Evolutionary conservation across 2,888 invertebrate species (phyloP).

Genomic region (Parelbella ahira): DNA sequence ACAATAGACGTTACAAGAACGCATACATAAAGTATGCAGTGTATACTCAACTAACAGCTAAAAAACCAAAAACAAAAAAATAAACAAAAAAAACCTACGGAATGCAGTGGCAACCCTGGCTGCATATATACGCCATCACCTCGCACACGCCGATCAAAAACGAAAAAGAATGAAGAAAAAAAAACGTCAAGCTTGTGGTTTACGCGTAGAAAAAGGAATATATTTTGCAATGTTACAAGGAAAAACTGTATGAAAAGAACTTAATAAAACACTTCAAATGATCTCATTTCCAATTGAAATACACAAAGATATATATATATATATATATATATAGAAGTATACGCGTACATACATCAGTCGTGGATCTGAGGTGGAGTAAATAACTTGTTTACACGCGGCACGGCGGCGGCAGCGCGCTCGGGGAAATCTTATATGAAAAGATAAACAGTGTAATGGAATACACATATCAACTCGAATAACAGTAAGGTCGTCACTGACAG

Average conservation of each 20-base stretch:
- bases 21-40: too few relatives aligned
- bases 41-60: too few relatives aligned
- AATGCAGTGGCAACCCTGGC: too few relatives aligned
- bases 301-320: too few relatives aligned
- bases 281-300: conserved; percentile 38
- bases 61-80: too few relatives aligned
- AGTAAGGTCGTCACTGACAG: too few relatives aligned
- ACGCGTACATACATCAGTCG: conserved; percentile 27
- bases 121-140: too few relatives aligned
- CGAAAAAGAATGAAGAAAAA: too few relatives aligned
- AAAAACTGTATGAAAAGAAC: conserved; percentile 26
- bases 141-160: background rate
- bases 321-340: too few relatives aligned
- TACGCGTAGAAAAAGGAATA: background rate
- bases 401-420: conserved; percentile 21
- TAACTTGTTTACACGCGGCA: conserved; percentile 35
- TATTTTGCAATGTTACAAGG: conserved; percentile 1
- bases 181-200: background rate
- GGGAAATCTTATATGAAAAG: conserved; percentile 32
- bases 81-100: too few relatives aligned
- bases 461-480: conserved; percentile 26
- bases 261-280: conserved; percentile 37
- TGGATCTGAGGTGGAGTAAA: conserved; percentile 27
- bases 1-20: too few relatives aligned
- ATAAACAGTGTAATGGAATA: conserved; percentile 27